Base-by-base conservation (phyloP, 2,797 vertebrate genomes). In the Knipowitschia caucasica region DNA sequence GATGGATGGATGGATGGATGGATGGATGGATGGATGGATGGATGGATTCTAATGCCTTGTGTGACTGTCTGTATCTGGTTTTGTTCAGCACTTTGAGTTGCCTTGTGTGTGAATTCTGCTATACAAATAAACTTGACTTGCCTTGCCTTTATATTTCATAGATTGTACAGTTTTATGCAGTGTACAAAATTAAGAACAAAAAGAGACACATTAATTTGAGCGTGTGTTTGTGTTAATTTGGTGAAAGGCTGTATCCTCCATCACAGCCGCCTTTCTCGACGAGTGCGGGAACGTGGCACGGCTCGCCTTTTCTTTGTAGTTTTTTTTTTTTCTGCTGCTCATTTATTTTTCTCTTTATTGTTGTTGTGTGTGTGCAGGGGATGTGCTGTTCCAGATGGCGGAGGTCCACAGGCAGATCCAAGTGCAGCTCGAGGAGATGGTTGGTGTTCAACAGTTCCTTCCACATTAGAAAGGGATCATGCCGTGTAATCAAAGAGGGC, bases 331-430 rank as follows among this genome's bases (percentile, higher is more conserved):
- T 58, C 56, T 74, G 40, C 17, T 26, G 38, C 5, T 61, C 34
- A 31, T 44, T 26, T 31, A 23, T 46, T 27, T 40, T 20, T 3
- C 5, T 29, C 25, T 63, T 40, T 15, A 24, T 39, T 62, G 52
- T 50, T 50, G 64, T 61, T 56, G 36, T 79, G 57, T 84, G 50
- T 81, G 75, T 79, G 62, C 86, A 99, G 97, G 97, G 63, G 96
- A 98, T 0, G 95, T 98, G 64, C 93, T 99, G 55, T 99, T 99
- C 90, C 97, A 99, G 91, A 99, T 99, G 97, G 97, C 97, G 0
- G 97, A 99, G 70, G 97, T 99, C 71, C 97, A 99, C 89, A 87
- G 97, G 80, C 97, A 99, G 91, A 99, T 99, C 81, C 97, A 99
- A 84, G 95, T 96, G 78, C 96, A 99, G 87, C 83, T 99, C 45